Evolutionary conservation across 2,113 vertebrate species (phyloP).

Genomic region (Psophia crepitans): DNA sequence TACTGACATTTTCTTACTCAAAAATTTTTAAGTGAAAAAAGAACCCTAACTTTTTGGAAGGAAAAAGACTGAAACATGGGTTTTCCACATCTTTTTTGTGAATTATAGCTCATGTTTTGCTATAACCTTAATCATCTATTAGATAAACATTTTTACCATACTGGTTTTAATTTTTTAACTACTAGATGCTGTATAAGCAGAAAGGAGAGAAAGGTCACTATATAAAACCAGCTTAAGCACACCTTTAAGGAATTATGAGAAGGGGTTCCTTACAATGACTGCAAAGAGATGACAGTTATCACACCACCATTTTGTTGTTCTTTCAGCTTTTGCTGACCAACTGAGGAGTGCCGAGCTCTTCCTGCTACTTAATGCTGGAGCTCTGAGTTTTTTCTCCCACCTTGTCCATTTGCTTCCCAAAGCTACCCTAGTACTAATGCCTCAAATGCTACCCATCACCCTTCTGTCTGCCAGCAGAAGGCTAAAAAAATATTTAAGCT

Average conservation of each 20-base stretch:
- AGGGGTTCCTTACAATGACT: fast-evolving
- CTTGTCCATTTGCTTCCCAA: neutral
- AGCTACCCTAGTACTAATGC: neutral
- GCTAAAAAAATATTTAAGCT: neutral
- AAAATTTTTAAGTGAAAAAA: neutral
- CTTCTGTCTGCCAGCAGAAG: fast-evolving
- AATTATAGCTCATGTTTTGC: neutral
- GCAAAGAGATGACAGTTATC: fast-evolving
- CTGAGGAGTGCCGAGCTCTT: neutral
- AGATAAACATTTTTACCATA: neutral
- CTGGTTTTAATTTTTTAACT: neutral
- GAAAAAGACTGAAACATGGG: neutral
- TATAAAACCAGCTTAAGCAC: neutral
- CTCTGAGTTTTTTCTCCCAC: fast-evolving
- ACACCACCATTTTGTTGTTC: too few species aligned
- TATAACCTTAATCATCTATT: neutral
- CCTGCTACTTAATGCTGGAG: fast-evolving
- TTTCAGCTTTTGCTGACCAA: neutral
- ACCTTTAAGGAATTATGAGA: neutral
- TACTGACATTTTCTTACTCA: neutral
- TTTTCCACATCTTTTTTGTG: neutral
- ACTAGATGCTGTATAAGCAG: neutral
- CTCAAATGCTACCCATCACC: neutral
- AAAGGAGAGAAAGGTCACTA: neutral
- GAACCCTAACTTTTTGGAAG: fast-evolving